These are phyloP conservation scores for Pyrgus malvae DNA, from an alignment of 2,888 invertebrate genomes.

Conservation along the genomic window DNA sequence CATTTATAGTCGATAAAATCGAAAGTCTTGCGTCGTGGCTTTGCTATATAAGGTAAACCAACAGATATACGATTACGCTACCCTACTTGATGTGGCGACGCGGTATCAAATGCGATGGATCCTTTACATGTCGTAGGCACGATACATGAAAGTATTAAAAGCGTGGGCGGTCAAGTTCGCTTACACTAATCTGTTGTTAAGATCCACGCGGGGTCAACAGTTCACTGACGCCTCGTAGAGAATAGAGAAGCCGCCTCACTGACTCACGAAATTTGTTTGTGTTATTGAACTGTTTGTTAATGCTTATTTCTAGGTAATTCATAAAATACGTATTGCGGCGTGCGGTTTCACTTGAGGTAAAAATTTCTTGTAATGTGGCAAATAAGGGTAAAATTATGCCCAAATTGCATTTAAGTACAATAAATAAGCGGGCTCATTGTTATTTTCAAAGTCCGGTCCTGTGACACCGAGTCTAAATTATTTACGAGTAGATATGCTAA, in stretches of 20 bases:
- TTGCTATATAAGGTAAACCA: slow-evolving; percentile 10
- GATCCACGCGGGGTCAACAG: slow-evolving; percentile 59
- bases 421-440: not conserved
- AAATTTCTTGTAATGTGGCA: slow-evolving; percentile 23
- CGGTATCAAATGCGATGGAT: slow-evolving; percentile 15
- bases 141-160: slow-evolving; percentile 40
- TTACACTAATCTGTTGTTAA: slow-evolving; percentile 61
- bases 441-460: no score
- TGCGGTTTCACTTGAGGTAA: slow-evolving; percentile 52
- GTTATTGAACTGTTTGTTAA: slow-evolving; percentile 54
- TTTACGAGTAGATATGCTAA: not conserved
- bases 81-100: slow-evolving; percentile 11
- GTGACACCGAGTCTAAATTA: not conserved
- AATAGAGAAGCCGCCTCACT: slow-evolving; percentile 52
- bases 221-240: slow-evolving; percentile 50
- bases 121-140: slow-evolving; percentile 27
- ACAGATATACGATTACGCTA: slow-evolving; percentile 13
- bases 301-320: slow-evolving; percentile 58
- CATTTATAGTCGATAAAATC: slow-evolving; percentile 19
- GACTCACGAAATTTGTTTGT: slow-evolving; percentile 63
- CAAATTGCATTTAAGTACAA: not conserved
- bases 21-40: slow-evolving; percentile 22
- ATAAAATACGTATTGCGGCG: slow-evolving; percentile 42
- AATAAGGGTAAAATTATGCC: no score
- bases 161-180: slow-evolving; percentile 75